These are phyloP conservation scores for Scolopax rusticola DNA, from an alignment of 2,797 vertebrate genomes.

Conservation along the genomic window DNA sequence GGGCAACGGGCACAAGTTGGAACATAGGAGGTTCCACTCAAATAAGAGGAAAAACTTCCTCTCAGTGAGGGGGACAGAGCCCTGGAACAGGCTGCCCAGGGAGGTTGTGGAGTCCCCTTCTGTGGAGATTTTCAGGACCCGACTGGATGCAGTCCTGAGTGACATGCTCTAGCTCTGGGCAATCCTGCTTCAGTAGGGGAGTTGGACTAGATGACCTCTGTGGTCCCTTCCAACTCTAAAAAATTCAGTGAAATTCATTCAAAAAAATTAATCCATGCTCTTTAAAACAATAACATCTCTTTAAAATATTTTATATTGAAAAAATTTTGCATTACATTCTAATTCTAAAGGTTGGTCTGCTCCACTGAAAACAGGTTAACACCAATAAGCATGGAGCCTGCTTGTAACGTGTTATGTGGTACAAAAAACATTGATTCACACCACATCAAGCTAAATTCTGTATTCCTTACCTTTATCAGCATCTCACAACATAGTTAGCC, in stretches of 20 bases:
- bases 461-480: background rate
- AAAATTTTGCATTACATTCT: background rate
- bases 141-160: too few relatives aligned
- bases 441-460: background rate
- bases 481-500: background rate
- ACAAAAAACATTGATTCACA: background rate
- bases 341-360: background rate
- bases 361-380: background rate
- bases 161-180: too few relatives aligned
- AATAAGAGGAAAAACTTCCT: too few relatives aligned
- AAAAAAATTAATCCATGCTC: background rate
- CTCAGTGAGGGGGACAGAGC: too few relatives aligned
- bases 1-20: too few relatives aligned
- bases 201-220: too few relatives aligned
- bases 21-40: too few relatives aligned
- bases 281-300: background rate
- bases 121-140: too few relatives aligned
- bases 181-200: too few relatives aligned
- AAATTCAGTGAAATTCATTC: background rate
- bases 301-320: background rate
- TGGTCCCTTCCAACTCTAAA: too few relatives aligned
- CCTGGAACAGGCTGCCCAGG: too few relatives aligned
- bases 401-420: background rate
- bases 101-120: too few relatives aligned
- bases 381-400: background rate